These are phyloP conservation scores for Lithosia quadra DNA, from an alignment of 2,888 invertebrate species.

Conservation along the genomic window DNA sequence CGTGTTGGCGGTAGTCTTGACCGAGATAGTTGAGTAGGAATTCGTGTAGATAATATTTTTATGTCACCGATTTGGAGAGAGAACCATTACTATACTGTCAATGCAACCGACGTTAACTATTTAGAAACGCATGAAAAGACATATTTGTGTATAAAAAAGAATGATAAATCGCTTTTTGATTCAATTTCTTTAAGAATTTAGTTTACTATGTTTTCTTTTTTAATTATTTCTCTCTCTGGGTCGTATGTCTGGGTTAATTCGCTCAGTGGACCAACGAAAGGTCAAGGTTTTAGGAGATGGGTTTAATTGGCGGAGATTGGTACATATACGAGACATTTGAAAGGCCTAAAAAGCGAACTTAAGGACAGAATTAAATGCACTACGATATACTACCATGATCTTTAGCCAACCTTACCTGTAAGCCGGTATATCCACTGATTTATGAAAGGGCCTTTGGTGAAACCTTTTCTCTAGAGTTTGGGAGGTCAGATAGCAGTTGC, in stretches of 20 bases:
- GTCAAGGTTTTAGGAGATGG: neutral
- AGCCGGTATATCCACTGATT: too few species aligned
- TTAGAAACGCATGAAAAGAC: neutral
- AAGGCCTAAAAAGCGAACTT: too few species aligned
- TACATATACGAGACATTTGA: neutral
- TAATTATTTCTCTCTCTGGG: neutral
- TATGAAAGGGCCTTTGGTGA: too few species aligned
- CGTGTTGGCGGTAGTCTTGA: conserved; percentile 49
- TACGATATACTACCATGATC: too few species aligned
- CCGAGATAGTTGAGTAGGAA: conserved; percentile 58
- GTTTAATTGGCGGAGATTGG: neutral
- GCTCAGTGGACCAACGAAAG: neutral
- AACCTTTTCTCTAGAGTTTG: too few species aligned
- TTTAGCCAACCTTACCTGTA: too few species aligned
- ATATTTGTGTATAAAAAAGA: conserved; percentile 12
- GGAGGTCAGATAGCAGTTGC: too few species aligned
- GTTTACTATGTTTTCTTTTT: neutral
- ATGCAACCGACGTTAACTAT: conserved; percentile 15
- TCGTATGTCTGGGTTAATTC: neutral
- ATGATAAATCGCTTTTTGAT: neutral
- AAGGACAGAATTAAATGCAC: too few species aligned
- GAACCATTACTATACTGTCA: conserved; percentile 51
- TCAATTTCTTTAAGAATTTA: neutral
- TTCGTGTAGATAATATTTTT: conserved; percentile 62
- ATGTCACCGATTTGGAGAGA: conserved; percentile 47